A percentile compares a stretch with the other conserved stretches of the same genome.
These are phyloP conservation scores for Austrofundulus limnaeus DNA, from an alignment of 2,113 vertebrate genomes.

Conservation along the genomic window DNA sequence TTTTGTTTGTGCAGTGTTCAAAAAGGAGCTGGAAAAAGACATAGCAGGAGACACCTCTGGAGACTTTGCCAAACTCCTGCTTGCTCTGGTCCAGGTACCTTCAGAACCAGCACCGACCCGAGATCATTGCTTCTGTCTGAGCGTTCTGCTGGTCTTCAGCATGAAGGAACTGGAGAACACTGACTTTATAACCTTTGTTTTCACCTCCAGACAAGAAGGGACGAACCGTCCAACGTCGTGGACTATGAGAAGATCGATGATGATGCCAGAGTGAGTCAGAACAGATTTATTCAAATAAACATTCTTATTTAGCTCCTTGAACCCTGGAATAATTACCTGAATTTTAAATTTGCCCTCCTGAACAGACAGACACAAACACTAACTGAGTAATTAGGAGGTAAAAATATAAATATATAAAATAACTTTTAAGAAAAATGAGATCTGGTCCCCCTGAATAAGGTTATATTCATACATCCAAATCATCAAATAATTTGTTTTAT, in stretches of 20 bases:
- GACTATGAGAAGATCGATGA: slow-evolving; percentile 92
- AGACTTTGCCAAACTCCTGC: slow-evolving; percentile 92
- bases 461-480: too few relatives aligned
- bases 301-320: too few relatives aligned
- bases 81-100: slow-evolving; percentile 88
- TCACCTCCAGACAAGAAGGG: slow-evolving; percentile 82
- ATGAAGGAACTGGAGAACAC: not conserved
- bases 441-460: too few relatives aligned
- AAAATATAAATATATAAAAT: too few relatives aligned
- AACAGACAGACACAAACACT: too few relatives aligned
- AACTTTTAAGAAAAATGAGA: too few relatives aligned
- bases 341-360: too few relatives aligned
- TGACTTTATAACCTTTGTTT: rapidly evolving
- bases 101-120: not conserved
- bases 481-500: too few relatives aligned
- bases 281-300: not conserved
- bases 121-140: not conserved
- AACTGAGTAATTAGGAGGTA: too few relatives aligned
- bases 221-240: slow-evolving; percentile 84
- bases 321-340: too few relatives aligned
- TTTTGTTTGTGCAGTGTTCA: slow-evolving; percentile 83
- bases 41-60: slow-evolving; percentile 94
- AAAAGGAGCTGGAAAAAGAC: slow-evolving; percentile 95
- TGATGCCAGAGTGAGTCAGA: slow-evolving; percentile 88
- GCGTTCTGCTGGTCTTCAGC: not conserved